Percentiles rank a stretch among this genome's conserved stretches.
phyloP scores from a whole-genome alignment of 2,888 invertebrate genomes.

The Serrognathus titanus region DNA sequence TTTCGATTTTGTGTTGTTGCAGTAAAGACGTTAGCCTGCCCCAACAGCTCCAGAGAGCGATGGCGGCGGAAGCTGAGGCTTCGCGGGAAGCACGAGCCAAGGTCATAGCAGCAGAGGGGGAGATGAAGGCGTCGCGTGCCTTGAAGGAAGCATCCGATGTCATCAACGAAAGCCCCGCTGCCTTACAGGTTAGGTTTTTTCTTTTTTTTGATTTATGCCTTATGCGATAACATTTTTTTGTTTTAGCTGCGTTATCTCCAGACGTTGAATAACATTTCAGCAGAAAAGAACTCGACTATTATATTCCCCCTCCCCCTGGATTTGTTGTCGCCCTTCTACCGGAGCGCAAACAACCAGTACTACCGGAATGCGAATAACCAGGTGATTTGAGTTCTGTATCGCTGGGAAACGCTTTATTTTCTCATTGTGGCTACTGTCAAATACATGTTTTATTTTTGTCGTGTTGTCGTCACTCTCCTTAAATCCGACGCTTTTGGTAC shows the following conservation, averaged over 20 bases:
- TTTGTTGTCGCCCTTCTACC: constrained; percentile 39
- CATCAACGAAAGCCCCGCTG: constrained; percentile 78
- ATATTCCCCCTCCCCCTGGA: constrained; percentile 92
- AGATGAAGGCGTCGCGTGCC: constrained; percentile 81
- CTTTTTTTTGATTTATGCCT: not conserved
- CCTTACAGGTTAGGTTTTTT: constrained; percentile 57
- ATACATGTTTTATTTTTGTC: too few relatives aligned
- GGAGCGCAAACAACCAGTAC: too few relatives aligned
- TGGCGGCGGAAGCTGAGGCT: constrained; percentile 82
- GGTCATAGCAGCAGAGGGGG: constrained; percentile 81
- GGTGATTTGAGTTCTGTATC: not conserved
- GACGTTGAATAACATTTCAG: constrained; percentile 86
- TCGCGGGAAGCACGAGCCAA: constrained; percentile 75
- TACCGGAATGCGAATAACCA: too few relatives aligned
- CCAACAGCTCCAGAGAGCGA: constrained; percentile 72
- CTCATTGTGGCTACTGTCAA: too few relatives aligned
- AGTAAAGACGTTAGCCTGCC: constrained; percentile 79
- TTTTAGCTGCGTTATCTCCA: constrained; percentile 81
- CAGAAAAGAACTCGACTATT: constrained; percentile 93
- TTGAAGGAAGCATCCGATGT: constrained; percentile 85
- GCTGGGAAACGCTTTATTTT: too few relatives aligned
- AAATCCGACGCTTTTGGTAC: constrained; percentile 12
- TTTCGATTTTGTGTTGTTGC: constrained; percentile 23
- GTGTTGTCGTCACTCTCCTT: not conserved
- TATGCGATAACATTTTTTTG: not conserved